These are phyloP conservation scores for Formica aserva DNA, from an alignment of 2,888 invertebrate genomes.

Conservation along the genomic window DNA sequence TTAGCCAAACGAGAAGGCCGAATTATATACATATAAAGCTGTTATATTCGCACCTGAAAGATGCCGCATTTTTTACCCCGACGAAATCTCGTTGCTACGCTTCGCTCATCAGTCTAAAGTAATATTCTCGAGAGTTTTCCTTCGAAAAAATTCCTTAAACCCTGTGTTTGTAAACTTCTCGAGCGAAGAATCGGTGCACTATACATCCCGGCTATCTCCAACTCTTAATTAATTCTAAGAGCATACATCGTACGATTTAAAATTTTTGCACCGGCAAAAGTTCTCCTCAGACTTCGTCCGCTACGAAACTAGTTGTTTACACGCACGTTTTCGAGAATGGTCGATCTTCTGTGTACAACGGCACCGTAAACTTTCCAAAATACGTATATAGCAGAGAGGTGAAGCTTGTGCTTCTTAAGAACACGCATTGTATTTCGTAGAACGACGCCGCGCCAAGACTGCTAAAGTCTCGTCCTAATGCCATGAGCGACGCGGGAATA, in stretches of 20 bases:
- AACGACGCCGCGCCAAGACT: constrained; percentile 2
- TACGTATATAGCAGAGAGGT: constrained; percentile 7
- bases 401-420: constrained; percentile 23
- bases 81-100: background rate
- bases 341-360: constrained; percentile 23
- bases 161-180: constrained; percentile 27
- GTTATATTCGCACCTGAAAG: background rate
- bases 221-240: constrained; percentile 49
- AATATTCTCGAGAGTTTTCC: constrained; percentile 1
- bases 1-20: background rate
- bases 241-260: constrained; percentile 22
- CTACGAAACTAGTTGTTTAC: constrained; percentile 28
- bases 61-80: background rate
- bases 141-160: constrained; percentile 36
- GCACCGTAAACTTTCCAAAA: constrained; percentile 34
- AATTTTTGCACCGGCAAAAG: constrained; percentile 32
- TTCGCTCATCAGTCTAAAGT: background rate
- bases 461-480: background rate
- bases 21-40: background rate
- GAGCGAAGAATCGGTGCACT: constrained; percentile 23
- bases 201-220: background rate
- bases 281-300: constrained; percentile 22
- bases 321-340: constrained; percentile 14
- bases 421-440: constrained; percentile 47
- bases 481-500: background rate